Base-by-base conservation (phyloP, 2,797 vertebrate species). In the Mallotus villosus region DNA sequence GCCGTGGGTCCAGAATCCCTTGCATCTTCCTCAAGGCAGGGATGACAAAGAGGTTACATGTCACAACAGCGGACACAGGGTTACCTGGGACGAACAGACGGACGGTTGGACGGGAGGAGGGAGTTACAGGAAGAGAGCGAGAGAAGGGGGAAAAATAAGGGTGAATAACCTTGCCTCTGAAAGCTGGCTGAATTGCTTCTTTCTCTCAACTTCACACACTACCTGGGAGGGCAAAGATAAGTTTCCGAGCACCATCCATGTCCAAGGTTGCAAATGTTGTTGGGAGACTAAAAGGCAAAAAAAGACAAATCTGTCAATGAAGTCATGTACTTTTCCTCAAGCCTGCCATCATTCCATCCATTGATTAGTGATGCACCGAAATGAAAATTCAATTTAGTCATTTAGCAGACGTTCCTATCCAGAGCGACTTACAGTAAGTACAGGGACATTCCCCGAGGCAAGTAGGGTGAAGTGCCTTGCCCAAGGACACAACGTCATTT, bases 201-300 rank as follows among this genome's bases (percentile, higher is more conserved):
- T 89, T 90, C 91, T 92, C 92, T 92, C 90, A 91, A 92, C 90
- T 89, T 89, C 89, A 92, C 89, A 91, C 90, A 92, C 74, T 93
- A 99, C 97, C 97, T 96, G 97, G 97, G 84, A 99, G 94, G 1
- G 97, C 97, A 92, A 99, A 99, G 90, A 99, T 99, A 84, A 99
- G 96, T 93, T 99, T 99, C 85, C 97, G 93, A 86, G 95, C 91
- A 1, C 97, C 97, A 63, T 99, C 96, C 67, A 95, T 97, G 92
- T 99, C 97, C 85, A 94, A 91, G 76, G 97, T 99, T 90, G 97
- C 97, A 89, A 99, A 99, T 74, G 97, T 99, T 75, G 97, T 99
- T 80, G 97, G 97, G 86, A 99, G 92, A 86, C 97, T 99, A 89
- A 25, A 29, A 62, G 25, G 24, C 5, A 5, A 17, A 82, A 76